A percentile compares a stretch with the other conserved stretches of the same genome.
phyloP scores from a whole-genome alignment of 1,140 invertebrate species.

The Scaptomyza pallida region DNA sequence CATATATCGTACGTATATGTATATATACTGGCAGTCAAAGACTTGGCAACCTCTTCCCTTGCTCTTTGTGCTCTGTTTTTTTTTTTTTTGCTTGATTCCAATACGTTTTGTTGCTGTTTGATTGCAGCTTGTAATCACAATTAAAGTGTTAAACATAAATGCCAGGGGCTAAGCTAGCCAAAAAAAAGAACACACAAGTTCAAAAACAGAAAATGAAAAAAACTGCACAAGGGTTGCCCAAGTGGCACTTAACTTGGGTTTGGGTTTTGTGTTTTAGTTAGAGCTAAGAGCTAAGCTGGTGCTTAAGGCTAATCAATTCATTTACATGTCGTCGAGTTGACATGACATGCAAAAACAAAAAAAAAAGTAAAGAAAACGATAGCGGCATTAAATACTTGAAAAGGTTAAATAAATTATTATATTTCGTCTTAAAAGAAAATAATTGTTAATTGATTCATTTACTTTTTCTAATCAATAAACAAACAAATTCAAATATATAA shows the following conservation, averaged over 20 bases:
- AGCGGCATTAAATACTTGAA: not conserved
- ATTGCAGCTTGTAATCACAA: constrained; percentile 81
- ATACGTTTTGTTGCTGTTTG: constrained; percentile 55
- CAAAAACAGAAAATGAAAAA: constrained; percentile 1
- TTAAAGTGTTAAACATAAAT: constrained; percentile 81
- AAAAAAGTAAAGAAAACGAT: not conserved
- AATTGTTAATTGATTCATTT: no score
- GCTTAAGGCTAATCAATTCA: constrained; percentile 63
- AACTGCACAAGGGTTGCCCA: constrained; percentile 60
- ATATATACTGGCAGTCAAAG: constrained; percentile 34
- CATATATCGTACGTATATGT: not conserved
- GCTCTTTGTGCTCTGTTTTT: constrained; percentile 9
- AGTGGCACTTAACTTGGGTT: constrained; percentile 51
- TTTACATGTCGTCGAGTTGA: constrained; percentile 64
- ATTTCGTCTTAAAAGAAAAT: not conserved
- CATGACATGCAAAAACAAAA: constrained; percentile 50
- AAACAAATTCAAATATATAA: no score
- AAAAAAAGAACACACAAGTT: constrained; percentile 39
- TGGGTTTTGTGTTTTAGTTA: constrained; percentile 15
- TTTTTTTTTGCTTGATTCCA: constrained; percentile 19
- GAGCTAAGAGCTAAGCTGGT: no score
- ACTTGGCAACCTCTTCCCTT: constrained; percentile 31
- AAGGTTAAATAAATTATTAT: not conserved
- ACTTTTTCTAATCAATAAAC: no score
- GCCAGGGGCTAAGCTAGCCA: constrained; percentile 70